Evolutionary conservation across 1,140 invertebrate genomes (phyloP).

Genomic region (Drosophila bocki): DNA sequence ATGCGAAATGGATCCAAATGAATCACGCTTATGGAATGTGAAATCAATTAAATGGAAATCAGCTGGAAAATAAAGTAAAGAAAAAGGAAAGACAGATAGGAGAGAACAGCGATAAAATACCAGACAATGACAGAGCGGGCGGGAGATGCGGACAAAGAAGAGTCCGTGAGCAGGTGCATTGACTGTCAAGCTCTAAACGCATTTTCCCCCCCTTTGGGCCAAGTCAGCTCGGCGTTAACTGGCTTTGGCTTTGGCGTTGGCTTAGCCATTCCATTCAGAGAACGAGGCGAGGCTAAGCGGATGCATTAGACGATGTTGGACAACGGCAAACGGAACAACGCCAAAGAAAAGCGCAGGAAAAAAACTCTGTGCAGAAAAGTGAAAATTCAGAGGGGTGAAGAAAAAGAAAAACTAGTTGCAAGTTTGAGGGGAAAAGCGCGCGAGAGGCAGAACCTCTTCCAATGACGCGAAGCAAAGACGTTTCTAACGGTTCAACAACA

Average conservation of each 20-base stretch:
- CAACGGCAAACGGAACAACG: constrained; percentile 50
- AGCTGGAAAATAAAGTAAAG: constrained; percentile 31
- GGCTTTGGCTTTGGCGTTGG: constrained; percentile 51
- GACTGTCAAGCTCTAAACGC: constrained; percentile 54
- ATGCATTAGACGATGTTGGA: constrained; percentile 66
- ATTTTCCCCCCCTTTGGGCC: constrained; percentile 16
- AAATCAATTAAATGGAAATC: constrained; percentile 74
- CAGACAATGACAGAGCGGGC: constrained; percentile 48
- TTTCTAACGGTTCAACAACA: constrained; percentile 54
- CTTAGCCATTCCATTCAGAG: constrained; percentile 62
- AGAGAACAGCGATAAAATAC: constrained; percentile 39
- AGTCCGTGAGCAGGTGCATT: constrained; percentile 67
- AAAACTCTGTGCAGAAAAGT: constrained; percentile 60
- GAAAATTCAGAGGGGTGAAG: constrained; percentile 51
- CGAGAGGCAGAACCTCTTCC: constrained; percentile 31
- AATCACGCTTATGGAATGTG: constrained; percentile 65
- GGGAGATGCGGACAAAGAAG: constrained; percentile 47
- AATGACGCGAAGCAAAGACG: constrained; percentile 52
- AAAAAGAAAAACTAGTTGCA: constrained; percentile 16
- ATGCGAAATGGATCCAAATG: constrained; percentile 28
- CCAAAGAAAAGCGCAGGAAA: constrained; percentile 15
- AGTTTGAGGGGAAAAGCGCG: background rate
- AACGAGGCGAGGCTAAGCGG: constrained; percentile 61
- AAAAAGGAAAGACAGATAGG: background rate
- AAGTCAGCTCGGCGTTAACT: constrained; percentile 51